A percentile compares a stretch with the other conserved stretches of the same genome.
Evolutionary conservation across 2,113 vertebrate genomes (phyloP).

Genomic region (Prolemur simus): DNA sequence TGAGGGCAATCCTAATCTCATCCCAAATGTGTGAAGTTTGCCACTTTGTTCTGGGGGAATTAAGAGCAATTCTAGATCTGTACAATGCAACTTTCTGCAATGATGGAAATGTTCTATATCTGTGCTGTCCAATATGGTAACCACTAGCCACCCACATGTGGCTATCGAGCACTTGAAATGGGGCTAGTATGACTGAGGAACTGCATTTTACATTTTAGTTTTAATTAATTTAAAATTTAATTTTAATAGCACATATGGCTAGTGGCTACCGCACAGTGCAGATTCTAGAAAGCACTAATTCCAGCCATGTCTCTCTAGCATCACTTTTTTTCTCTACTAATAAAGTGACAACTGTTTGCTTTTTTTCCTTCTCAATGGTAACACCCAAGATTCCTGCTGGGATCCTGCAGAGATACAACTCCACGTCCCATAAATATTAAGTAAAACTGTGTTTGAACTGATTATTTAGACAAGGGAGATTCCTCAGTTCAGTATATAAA

Average conservation of each 20-base stretch:
- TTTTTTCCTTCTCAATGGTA: neutral
- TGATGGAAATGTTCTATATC: neutral
- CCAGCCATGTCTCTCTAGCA: neutral
- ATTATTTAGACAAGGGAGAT: conserved; percentile 12
- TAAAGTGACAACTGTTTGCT: neutral
- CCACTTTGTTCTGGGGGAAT: neutral
- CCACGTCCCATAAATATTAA: neutral
- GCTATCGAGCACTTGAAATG: neutral
- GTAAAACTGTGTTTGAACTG: conserved; percentile 21
- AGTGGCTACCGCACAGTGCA: neutral
- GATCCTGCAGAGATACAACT: neutral
- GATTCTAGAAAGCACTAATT: neutral
- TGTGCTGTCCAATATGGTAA: neutral
- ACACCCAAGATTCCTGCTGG: neutral
- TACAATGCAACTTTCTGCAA: neutral
- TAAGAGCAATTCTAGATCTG: neutral
- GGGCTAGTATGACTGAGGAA: neutral
- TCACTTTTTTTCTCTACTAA: neutral
- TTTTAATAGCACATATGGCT: neutral
- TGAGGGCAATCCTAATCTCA: neutral
- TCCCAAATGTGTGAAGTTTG: neutral
- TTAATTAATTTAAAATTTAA: conserved; percentile 27
- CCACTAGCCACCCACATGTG: neutral
- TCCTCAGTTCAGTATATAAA: neutral
- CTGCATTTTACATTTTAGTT: neutral